Conservation (phyloP, 2,888 invertebrate species). For the Epistrophella euchroma region DNA sequence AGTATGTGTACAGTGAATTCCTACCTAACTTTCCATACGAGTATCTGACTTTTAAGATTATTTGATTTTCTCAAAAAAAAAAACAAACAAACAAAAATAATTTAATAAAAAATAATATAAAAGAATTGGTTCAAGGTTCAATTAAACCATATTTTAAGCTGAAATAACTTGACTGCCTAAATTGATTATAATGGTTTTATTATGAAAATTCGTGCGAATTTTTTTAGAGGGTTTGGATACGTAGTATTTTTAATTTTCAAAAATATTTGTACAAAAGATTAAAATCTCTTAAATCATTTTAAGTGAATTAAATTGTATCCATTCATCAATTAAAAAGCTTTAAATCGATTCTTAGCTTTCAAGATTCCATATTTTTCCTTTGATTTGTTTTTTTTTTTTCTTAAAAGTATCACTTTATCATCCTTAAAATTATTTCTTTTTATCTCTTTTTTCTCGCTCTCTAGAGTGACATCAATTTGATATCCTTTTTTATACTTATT, state of each 20-base stretch:
- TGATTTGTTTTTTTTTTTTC: background rate
- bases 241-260: too few species aligned
- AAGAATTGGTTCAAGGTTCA: slow-evolving; percentile 1
- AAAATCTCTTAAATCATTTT: too few species aligned
- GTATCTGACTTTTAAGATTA: slow-evolving; percentile 18
- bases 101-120: background rate
- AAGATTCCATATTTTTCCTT: background rate
- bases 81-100: background rate
- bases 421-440: background rate
- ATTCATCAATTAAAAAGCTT: background rate
- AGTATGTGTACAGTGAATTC: background rate
- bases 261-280: too few species aligned
- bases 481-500: background rate
- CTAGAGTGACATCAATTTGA: background rate
- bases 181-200: background rate
- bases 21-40: background rate
- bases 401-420: slow-evolving; percentile 15
- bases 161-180: background rate
- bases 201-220: too few species aligned
- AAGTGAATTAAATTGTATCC: background rate
- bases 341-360: background rate
- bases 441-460: background rate
- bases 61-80: slow-evolving; percentile 41
- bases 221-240: too few species aligned
- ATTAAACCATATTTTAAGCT: background rate